These are phyloP conservation scores for Limanda limanda DNA, from an alignment of 2,113 vertebrate genomes.

Conservation along the genomic window DNA sequence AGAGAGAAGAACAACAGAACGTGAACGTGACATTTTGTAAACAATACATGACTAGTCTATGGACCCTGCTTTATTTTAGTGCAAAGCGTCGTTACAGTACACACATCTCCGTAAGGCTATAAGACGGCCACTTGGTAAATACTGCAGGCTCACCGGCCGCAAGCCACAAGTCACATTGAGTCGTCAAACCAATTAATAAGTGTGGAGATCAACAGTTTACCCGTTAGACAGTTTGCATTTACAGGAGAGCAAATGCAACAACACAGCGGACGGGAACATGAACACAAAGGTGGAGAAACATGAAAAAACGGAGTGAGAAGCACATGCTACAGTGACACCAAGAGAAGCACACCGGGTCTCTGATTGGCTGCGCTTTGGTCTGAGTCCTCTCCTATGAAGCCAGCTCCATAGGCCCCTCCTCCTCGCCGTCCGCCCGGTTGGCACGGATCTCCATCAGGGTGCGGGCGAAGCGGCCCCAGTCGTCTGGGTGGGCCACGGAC, in stretches of 20 bases:
- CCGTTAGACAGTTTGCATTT: constrained; percentile 20
- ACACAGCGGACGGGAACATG: constrained; percentile 18
- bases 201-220: constrained; percentile 10
- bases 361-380: constrained; percentile 30
- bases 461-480: constrained; percentile 92
- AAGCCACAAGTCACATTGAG: constrained; percentile 54
- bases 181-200: constrained; percentile 40
- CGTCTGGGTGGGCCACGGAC: constrained; percentile 90
- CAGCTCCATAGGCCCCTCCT: constrained; percentile 91
- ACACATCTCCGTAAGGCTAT: constrained; percentile 62
- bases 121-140: constrained; percentile 47
- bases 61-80: constrained; percentile 61
- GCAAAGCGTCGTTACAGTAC: constrained; percentile 68
- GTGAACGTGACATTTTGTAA: constrained; percentile 57
- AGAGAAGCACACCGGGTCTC: constrained; percentile 30
- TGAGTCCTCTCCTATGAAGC: constrained; percentile 78
- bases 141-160: constrained; percentile 46
- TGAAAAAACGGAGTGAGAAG: constrained; percentile 19
- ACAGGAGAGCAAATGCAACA: constrained; percentile 16
- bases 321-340: constrained; percentile 68
- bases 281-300: constrained; percentile 16
- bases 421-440: constrained; percentile 93
- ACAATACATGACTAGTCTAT: constrained; percentile 55
- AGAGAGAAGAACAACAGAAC: constrained; percentile 61
- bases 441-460: constrained; percentile 96